These are phyloP conservation scores for Cheilosia vernalis DNA, from an alignment of 2,888 invertebrate species.

Conservation along the genomic window DNA sequence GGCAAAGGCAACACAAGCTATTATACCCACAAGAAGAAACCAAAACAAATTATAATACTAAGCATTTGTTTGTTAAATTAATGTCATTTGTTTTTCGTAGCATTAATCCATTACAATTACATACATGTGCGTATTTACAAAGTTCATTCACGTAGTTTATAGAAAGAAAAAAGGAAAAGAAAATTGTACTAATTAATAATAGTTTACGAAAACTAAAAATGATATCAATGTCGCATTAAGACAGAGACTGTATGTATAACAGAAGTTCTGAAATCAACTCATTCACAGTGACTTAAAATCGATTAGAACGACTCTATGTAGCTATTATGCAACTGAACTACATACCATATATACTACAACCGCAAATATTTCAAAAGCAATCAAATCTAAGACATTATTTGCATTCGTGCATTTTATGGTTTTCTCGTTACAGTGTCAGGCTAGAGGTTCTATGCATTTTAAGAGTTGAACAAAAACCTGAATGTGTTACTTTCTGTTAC, in stretches of 20 bases:
- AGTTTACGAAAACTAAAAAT: neutral
- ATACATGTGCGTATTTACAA: slow-evolving; percentile 9
- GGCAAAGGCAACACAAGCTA: neutral
- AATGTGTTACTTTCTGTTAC: slow-evolving; percentile 17
- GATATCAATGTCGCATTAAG: slow-evolving; percentile 12
- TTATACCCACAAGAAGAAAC: neutral
- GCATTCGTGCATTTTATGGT: neutral
- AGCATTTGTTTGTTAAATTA: slow-evolving; percentile 4
- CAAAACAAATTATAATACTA: neutral
- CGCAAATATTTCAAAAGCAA: neutral
- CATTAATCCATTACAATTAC: slow-evolving; percentile 14
- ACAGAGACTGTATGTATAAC: slow-evolving; percentile 1
- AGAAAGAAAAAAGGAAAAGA: neutral
- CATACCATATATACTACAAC: neutral
- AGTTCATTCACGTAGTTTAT: slow-evolving; percentile 21
- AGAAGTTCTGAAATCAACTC: neutral
- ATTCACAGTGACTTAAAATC: slow-evolving; percentile 28
- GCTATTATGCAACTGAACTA: neutral
- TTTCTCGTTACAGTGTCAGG: neutral
- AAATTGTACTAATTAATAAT: neutral
- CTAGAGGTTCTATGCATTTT: slow-evolving; percentile 20
- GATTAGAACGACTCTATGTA: neutral
- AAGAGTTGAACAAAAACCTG: neutral
- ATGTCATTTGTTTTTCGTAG: slow-evolving; percentile 5
- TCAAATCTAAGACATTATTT: slow-evolving; percentile 10